Evolutionary conservation across 1,140 invertebrate species (phyloP).

Genomic region (Drosophila funebris): DNA sequence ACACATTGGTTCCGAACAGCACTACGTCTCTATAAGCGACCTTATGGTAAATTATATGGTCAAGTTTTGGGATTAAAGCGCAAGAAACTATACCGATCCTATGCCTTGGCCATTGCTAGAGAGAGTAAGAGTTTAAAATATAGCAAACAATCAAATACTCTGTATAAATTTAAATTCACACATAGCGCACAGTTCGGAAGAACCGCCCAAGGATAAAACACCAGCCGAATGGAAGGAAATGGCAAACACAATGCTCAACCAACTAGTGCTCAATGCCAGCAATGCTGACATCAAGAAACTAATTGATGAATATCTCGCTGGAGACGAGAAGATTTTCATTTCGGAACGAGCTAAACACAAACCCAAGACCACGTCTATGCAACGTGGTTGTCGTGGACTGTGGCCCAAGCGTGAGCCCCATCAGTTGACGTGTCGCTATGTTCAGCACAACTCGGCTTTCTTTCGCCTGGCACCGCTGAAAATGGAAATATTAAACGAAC

Average conservation of each 20-base stretch:
- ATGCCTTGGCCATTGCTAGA: slow-evolving; percentile 28
- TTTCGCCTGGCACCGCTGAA: slow-evolving; percentile 49
- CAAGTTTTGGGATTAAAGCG: slow-evolving; percentile 37
- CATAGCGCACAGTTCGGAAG: neutral
- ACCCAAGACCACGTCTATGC: slow-evolving; percentile 15
- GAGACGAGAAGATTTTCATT: slow-evolving; percentile 45
- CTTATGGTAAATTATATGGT: slow-evolving; percentile 21
- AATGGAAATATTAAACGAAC: slow-evolving; percentile 21
- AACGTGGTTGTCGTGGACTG: slow-evolving; percentile 41
- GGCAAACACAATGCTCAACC: slow-evolving; percentile 1
- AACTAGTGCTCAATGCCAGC: slow-evolving; percentile 5
- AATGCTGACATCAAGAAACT: slow-evolving; percentile 20
- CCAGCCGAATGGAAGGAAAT: slow-evolving; percentile 1
- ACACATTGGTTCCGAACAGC: slow-evolving; percentile 55
- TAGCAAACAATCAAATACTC: neutral
- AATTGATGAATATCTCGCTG: slow-evolving; percentile 40
- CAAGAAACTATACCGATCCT: slow-evolving; percentile 33
- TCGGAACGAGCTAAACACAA: slow-evolving; percentile 12
- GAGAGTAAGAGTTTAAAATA: slow-evolving; percentile 32
- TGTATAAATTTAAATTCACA: neutral
- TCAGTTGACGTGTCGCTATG: slow-evolving; percentile 32
- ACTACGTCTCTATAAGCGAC: slow-evolving; percentile 18
- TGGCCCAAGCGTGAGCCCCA: slow-evolving; percentile 17
- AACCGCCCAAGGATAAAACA: neutral
- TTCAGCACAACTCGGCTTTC: slow-evolving; percentile 10